Evolutionary conservation across 2,888 invertebrate species (phyloP).

Genomic region (Alloscopus bannaensis): DNA sequence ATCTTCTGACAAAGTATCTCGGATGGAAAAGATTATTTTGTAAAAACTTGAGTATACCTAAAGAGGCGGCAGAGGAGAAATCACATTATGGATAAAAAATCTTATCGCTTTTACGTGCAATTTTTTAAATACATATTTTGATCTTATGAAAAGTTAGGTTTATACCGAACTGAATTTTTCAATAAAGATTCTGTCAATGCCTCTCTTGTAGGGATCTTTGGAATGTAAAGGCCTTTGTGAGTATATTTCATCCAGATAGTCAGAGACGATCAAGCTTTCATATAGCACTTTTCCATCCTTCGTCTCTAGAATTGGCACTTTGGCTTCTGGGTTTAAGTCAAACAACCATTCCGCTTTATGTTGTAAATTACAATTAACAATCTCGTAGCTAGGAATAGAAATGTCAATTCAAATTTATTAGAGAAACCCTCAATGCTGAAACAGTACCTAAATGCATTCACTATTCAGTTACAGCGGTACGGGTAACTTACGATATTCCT

Average conservation of each 20-base stretch:
- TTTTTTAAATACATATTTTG: slow-evolving; percentile 2
- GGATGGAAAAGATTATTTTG: slow-evolving; percentile 46
- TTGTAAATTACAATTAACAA: slow-evolving; percentile 79
- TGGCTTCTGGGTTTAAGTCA: slow-evolving; percentile 77
- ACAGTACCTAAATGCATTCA: background rate
- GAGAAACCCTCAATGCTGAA: background rate
- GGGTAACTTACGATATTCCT: slow-evolving; percentile 74
- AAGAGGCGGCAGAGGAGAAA: too few species aligned
- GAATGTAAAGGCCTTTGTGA: slow-evolving; percentile 77
- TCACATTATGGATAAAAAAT: background rate
- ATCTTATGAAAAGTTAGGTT: background rate
- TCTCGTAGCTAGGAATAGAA: slow-evolving; percentile 76
- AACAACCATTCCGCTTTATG: slow-evolving; percentile 89
- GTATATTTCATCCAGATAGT: slow-evolving; percentile 84
- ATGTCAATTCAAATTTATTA: background rate
- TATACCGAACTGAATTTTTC: slow-evolving; percentile 80
- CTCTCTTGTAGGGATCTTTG: slow-evolving; percentile 79
- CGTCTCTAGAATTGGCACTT: slow-evolving; percentile 87
- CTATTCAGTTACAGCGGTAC: background rate
- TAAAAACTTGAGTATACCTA: slow-evolving; percentile 64
- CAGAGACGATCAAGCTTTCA: slow-evolving; percentile 87
- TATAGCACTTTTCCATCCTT: slow-evolving; percentile 80
- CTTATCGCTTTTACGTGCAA: background rate
- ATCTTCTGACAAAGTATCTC: slow-evolving; percentile 41
- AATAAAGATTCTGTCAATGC: slow-evolving; percentile 84